Percentiles rank a stretch among this genome's conserved stretches.
These are phyloP conservation scores for Gryon sp. DNA, from an alignment of 1,140 invertebrate genomes.

Conservation along the genomic window DNA sequence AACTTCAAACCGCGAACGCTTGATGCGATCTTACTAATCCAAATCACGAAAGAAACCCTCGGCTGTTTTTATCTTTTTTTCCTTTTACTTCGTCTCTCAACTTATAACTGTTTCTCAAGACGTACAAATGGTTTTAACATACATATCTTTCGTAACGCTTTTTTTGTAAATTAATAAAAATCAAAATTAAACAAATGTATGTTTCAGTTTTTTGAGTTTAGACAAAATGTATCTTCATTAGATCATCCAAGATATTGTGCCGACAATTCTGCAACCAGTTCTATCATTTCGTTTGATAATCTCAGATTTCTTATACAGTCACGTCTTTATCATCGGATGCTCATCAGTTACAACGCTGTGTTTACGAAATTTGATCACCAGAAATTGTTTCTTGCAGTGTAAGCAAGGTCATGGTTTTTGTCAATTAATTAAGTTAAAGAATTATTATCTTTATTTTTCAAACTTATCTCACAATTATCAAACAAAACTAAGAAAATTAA, in stretches of 20 bases:
- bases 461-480: too few species aligned
- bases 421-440: too few species aligned
- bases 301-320: constrained; percentile 26
- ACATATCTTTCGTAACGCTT: too few species aligned
- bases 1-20: constrained; percentile 15
- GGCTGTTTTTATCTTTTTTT: not conserved
- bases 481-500: too few species aligned
- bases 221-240: too few species aligned
- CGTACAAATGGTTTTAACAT: too few species aligned
- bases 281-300: constrained; percentile 20
- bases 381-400: constrained; percentile 23
- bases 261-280: constrained; percentile 9
- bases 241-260: too few species aligned
- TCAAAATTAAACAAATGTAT: too few species aligned
- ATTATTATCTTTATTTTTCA: not conserved
- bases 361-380: constrained; percentile 44
- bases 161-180: too few species aligned
- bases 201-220: too few species aligned
- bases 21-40: constrained; percentile 31
- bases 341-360: constrained; percentile 32
- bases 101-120: too few species aligned
- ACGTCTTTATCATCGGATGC: constrained; percentile 33
- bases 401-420: constrained; percentile 54
- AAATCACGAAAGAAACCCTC: constrained; percentile 26
- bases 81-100: too few species aligned